Conservation (phyloP, 2,888 invertebrate genomes). For the Andrena praecox region DNA sequence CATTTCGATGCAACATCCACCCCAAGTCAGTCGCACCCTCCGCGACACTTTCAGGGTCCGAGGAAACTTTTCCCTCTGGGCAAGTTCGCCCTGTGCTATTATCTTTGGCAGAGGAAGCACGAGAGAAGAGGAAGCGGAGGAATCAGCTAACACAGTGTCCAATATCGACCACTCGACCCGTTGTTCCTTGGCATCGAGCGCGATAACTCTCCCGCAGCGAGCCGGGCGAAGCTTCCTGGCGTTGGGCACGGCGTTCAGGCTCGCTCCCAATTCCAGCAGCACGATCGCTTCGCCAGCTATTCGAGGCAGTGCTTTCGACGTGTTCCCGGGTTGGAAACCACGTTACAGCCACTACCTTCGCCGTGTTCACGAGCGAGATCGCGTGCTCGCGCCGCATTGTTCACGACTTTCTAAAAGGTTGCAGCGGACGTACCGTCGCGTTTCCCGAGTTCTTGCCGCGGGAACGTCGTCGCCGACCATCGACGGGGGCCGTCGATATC, state of each 20-base stretch:
- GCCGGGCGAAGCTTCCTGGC: constrained; percentile 15
- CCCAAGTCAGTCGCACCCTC: no score
- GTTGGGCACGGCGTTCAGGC: constrained; percentile 4
- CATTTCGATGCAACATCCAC: no score
- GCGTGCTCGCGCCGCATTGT: constrained; percentile 47
- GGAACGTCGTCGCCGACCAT: background rate
- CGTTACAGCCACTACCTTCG: constrained; percentile 38
- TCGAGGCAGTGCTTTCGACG: constrained; percentile 44
- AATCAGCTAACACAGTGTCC: no score
- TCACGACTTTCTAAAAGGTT: constrained; percentile 41
- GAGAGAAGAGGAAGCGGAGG: no score
- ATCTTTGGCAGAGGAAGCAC: no score
- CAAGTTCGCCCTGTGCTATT: no score
- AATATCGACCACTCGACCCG: no score
- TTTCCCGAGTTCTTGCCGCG: constrained; percentile 35
- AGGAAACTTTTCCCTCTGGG: no score
- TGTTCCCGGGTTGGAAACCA: constrained; percentile 40
- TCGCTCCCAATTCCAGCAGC: constrained; percentile 35
- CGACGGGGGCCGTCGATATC: constrained; percentile 4
- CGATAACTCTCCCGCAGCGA: constrained; percentile 26
- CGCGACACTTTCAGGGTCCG: no score
- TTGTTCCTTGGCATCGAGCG: background rate
- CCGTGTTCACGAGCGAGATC: constrained; percentile 29
- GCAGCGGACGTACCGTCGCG: constrained; percentile 15
- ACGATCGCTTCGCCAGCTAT: constrained; percentile 49